phyloP scores from a whole-genome alignment of 2,113 vertebrate species.

The Peromyscus polionotus region DNA sequence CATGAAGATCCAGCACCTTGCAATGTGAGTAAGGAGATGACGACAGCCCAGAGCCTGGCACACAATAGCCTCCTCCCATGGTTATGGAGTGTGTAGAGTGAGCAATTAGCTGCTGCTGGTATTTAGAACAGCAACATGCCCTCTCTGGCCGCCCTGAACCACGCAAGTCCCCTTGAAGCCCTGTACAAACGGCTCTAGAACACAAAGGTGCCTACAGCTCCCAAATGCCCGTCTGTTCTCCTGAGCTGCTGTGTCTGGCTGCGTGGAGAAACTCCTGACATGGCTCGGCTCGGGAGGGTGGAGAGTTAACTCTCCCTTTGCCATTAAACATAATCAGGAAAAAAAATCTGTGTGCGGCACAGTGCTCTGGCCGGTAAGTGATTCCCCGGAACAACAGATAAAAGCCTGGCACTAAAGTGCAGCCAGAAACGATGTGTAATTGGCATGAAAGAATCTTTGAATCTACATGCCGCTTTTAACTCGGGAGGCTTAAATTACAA shows the following conservation, averaged over 20 bases:
- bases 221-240: background rate
- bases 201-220: background rate
- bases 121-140: background rate
- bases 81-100: background rate
- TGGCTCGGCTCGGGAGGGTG: slow-evolving; percentile 61
- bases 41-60: background rate
- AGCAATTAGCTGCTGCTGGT: background rate
- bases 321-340: slow-evolving; percentile 81
- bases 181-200: background rate
- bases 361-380: slow-evolving; percentile 73
- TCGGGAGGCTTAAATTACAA: slow-evolving; percentile 82
- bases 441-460: slow-evolving; percentile 83
- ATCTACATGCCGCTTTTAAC: slow-evolving; percentile 83
- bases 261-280: slow-evolving; percentile 16
- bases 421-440: slow-evolving; percentile 84
- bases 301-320: slow-evolving; percentile 82
- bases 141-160: background rate
- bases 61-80: background rate
- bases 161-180: background rate
- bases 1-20: background rate
- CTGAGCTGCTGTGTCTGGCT: slow-evolving; percentile 9
- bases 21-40: background rate
- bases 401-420: slow-evolving; percentile 84
- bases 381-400: slow-evolving; percentile 85
- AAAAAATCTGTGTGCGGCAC: slow-evolving; percentile 75